A percentile compares a stretch with the other conserved stretches of the same genome.
Evolutionary conservation across 2,797 vertebrate species (phyloP).

Genomic region (Cirrhinus mrigala): DNA sequence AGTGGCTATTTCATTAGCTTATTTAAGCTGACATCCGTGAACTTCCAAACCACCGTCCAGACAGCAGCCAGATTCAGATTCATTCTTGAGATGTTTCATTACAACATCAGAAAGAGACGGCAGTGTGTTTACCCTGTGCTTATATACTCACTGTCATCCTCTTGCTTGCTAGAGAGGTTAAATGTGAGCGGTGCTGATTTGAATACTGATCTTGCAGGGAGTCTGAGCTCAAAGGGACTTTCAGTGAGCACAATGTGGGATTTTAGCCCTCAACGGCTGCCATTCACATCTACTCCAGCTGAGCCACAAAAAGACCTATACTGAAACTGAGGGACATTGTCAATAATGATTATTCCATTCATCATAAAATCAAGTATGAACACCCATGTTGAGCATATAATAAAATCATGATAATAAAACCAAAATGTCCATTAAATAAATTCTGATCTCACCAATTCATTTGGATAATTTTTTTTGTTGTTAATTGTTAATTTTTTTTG

Average conservation of each 20-base stretch:
- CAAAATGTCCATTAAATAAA: background rate
- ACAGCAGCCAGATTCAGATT: background rate
- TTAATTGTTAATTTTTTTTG: background rate
- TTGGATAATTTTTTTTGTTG: background rate
- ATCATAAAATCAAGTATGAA: background rate
- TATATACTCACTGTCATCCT: slow-evolving; percentile 24
- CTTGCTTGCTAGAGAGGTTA: background rate
- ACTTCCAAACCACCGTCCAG: background rate
- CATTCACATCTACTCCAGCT: slow-evolving; percentile 1
- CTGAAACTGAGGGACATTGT: background rate
- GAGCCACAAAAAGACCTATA: background rate
- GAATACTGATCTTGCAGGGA: slow-evolving; percentile 11
- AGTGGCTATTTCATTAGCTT: background rate
- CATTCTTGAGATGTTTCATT: slow-evolving; percentile 14
- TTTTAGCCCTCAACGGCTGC: background rate
- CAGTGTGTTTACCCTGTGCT: background rate
- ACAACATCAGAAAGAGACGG: background rate
- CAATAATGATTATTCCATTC: background rate
- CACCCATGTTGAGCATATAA: background rate
- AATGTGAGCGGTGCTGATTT: slow-evolving; percentile 8
- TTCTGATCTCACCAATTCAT: background rate
- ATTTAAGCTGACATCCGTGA: background rate
- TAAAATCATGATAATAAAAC: background rate
- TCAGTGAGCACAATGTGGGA: slow-evolving; percentile 1
- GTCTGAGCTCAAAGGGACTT: background rate